Evolutionary conservation across 2,797 vertebrate species (phyloP), one percentile per base, ranked within the genome.

Genomic region (Acanthis flammea): DNA sequence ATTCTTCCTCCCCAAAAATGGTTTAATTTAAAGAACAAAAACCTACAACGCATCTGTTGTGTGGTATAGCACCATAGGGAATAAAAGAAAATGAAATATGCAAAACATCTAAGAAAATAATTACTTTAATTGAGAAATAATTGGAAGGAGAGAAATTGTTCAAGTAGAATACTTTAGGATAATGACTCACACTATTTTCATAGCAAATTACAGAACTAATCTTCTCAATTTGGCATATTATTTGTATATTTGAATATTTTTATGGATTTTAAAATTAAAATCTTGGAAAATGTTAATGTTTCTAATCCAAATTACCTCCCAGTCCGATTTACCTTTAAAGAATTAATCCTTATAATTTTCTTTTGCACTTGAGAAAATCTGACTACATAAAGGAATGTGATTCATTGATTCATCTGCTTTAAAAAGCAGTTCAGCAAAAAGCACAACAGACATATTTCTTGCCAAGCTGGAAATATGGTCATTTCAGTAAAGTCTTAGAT

Each of bases 51-150:
- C 48, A 31, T 63, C 27, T 66, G 47, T 63, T 89, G 9, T 47
- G 42, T 19, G 14, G 21, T 61, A 55, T 14, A 66, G 44, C 48
- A 70, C 55, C 19, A 31, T 0, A 62, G 41, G 30, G 55, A 76
- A 48, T 50, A 28, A 76, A 91, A 85, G 23, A 78, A 91, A 62
- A 78, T 9, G 28, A 67, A 95, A 72, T 50, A 42, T 66, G 53
- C n/a, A 63, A 71, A 90, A 17, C 2, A 10, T 63, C 35, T 90
- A 76, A 62, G 72, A 81, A 94, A 89, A 91, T 9, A 57, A 76
- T 71, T 74, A 70, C 14, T 92, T 78, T 83, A 95, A 80, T 41
- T 68, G 25, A 28, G 21, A 88, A 86, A 72, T 81, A 84, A 72
- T 65, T 77, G 4, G 45, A 77, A 75, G 31, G 13, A 37, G 15